Conservation (phyloP, 2,797 vertebrate species). For the Crenichthys baileyi region DNA sequence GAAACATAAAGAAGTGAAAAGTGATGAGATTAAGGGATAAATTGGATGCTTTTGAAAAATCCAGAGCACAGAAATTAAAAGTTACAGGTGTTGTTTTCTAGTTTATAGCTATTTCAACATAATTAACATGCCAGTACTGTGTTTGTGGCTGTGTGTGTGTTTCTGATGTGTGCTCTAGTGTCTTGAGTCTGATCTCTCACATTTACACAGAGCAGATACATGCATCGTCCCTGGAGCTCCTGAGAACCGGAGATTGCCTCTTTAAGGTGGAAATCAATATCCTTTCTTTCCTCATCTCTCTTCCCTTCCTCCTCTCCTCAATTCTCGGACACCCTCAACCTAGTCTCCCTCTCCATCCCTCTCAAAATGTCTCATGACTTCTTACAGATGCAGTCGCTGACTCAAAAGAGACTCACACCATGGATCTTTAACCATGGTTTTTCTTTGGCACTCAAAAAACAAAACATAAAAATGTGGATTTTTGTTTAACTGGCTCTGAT, state of each 20-base stretch:
- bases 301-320: constrained; percentile 64
- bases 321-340: constrained; percentile 48
- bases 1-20: not conserved
- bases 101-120: constrained; percentile 8
- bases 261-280: constrained; percentile 79
- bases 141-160: not conserved
- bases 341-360: constrained; percentile 37
- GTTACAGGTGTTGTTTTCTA: constrained; percentile 9
- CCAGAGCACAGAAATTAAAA: not conserved
- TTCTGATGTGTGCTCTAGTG: constrained; percentile 14
- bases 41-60: not conserved
- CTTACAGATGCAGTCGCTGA: constrained; percentile 39
- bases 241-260: constrained; percentile 73
- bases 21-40: not conserved
- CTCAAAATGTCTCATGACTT: constrained; percentile 23
- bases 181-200: constrained; percentile 41
- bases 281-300: constrained; percentile 70
- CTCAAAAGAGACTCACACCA: constrained; percentile 43
- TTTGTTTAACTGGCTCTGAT: not conserved
- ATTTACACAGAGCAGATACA: constrained; percentile 26
- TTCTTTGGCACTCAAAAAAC: not conserved
- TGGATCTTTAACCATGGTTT: constrained; percentile 15
- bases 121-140: constrained; percentile 30
- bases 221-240: constrained; percentile 50
- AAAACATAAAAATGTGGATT: too few species aligned